Evolutionary conservation across 2,888 invertebrate species (phyloP).

Genomic region (Arctia plantaginis): DNA sequence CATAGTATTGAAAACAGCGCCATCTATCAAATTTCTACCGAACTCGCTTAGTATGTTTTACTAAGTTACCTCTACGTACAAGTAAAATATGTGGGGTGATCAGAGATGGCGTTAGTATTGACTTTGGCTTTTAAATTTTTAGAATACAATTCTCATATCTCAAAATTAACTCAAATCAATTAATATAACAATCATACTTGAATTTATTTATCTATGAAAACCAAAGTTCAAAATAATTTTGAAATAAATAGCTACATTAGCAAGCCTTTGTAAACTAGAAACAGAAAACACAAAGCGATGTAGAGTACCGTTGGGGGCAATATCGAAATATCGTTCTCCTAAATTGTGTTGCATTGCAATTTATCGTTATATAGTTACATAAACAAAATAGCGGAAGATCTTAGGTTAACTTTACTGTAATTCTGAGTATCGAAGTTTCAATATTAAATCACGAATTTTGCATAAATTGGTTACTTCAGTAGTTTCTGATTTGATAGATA

Average conservation of each 20-base stretch:
- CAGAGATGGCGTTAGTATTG: conserved; percentile 32
- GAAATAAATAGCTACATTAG: neutral
- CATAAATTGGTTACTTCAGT: neutral
- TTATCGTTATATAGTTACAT: conserved; percentile 30
- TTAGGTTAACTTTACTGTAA: neutral
- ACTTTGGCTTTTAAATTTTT: neutral
- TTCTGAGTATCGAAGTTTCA: neutral
- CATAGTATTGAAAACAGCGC: conserved; percentile 30
- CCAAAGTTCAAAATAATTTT: neutral
- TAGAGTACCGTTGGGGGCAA: conserved; percentile 5
- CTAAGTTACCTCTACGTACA: conserved; percentile 12
- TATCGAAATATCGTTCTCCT: conserved; percentile 32
- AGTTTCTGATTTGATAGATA: neutral
- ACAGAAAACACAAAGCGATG: neutral
- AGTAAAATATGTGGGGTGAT: neutral
- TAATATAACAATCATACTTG: neutral
- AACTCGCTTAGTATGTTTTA: neutral
- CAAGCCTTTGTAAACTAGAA: neutral
- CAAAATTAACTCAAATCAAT: neutral
- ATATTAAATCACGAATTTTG: neutral
- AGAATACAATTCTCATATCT: neutral
- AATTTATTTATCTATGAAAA: neutral
- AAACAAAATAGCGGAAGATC: neutral
- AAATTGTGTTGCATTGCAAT: conserved; percentile 27
- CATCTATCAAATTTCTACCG: conserved; percentile 34